Evolutionary conservation across 2,113 vertebrate species (phyloP).

Genomic region (Catharus bicknelli): DNA sequence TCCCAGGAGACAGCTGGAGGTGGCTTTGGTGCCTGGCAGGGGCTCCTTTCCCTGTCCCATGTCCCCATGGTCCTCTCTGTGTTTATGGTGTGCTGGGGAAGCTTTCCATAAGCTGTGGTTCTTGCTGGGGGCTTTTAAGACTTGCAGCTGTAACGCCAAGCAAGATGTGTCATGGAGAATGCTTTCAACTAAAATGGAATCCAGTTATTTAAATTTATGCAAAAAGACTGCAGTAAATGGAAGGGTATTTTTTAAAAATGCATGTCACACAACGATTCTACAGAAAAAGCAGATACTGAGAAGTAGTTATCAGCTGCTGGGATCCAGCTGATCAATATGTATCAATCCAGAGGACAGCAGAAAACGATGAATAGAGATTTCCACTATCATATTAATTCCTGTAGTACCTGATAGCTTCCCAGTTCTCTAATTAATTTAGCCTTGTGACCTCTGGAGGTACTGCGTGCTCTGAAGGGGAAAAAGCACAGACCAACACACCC

Average conservation of each 20-base stretch:
- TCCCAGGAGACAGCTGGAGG: background rate
- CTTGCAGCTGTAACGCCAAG: background rate
- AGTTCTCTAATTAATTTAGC: background rate
- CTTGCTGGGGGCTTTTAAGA: background rate
- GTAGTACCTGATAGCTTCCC: background rate
- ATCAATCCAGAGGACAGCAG: background rate
- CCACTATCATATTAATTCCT: background rate
- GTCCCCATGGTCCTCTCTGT: accelerated
- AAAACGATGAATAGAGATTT: background rate
- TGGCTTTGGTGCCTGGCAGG: background rate
- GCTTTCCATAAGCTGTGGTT: background rate
- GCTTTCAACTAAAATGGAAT: background rate
- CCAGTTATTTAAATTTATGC: background rate
- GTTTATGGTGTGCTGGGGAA: background rate
- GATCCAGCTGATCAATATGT: background rate
- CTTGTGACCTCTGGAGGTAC: background rate
- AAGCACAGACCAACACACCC: background rate
- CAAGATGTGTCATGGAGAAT: background rate
- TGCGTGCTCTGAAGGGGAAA: background rate
- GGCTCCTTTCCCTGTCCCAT: background rate
- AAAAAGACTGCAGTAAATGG: background rate
- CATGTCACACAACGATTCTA: background rate
- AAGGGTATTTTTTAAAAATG: background rate
- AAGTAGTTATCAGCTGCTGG: background rate
- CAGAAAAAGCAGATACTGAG: background rate